phyloP scores from a whole-genome alignment of 2,797 vertebrate species.

The Hippopotamyrus pictus region DNA sequence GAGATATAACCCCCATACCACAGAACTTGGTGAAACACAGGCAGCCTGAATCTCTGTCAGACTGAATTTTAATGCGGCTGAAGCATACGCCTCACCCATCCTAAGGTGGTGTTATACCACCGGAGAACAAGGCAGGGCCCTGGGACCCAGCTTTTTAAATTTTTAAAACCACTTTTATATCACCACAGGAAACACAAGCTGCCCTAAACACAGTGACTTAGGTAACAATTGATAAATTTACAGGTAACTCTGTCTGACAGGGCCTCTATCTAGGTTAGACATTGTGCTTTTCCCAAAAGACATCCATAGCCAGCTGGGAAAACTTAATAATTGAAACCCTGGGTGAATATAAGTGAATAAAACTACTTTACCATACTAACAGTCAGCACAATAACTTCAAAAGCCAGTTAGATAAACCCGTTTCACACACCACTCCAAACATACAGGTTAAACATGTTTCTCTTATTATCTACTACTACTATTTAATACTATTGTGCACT shows the following conservation, averaged over 20 bases:
- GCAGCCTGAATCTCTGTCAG: background rate
- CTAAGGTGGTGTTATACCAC: background rate
- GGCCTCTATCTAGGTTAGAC: background rate
- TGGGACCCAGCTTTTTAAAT: background rate
- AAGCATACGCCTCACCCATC: background rate
- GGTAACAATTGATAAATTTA: background rate
- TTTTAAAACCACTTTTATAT: background rate
- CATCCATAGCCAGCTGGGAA: background rate
- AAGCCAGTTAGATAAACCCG: background rate
- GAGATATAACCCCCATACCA: background rate
- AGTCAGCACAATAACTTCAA: background rate
- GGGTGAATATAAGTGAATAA: background rate
- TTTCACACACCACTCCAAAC: background rate
- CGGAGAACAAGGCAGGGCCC: background rate
- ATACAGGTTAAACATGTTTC: background rate
- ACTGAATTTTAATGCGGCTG: background rate
- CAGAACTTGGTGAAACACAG: background rate
- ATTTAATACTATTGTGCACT: background rate
- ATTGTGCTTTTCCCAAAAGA: background rate
- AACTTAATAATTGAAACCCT: background rate
- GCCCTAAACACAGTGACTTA: background rate
- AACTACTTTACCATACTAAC: background rate
- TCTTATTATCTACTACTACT: background rate
- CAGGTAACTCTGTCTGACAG: background rate
- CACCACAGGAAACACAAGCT: background rate